Evolutionary conservation across 2,113 vertebrate species (phyloP).

Genomic region (Solenodon paradoxus): DNA sequence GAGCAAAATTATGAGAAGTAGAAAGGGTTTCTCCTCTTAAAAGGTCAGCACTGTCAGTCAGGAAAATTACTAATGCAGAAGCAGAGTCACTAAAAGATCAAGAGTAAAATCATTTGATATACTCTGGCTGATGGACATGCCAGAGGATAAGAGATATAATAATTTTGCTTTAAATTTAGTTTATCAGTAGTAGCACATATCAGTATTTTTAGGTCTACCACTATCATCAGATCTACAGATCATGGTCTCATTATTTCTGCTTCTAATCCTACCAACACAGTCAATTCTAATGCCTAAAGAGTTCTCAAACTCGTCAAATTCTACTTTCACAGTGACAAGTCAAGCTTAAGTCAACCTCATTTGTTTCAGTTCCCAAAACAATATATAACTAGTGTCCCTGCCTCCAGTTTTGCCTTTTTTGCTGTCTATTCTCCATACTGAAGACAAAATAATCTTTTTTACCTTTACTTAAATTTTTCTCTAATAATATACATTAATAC

Average conservation of each 20-base stretch:
- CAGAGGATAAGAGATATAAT: neutral
- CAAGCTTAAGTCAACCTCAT: neutral
- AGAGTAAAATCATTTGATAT: neutral
- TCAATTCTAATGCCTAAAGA: neutral
- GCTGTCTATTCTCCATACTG: neutral
- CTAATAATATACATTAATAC: neutral
- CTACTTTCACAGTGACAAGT: neutral
- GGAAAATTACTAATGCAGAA: neutral
- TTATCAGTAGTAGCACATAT: neutral
- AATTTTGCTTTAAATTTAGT: neutral
- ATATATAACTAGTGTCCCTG: neutral
- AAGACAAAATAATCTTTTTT: neutral
- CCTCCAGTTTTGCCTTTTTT: neutral
- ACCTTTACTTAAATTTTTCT: neutral
- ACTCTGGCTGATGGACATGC: neutral
- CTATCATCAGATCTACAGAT: neutral
- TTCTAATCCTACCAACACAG: neutral
- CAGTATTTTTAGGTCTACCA: neutral
- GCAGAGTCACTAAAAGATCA: neutral
- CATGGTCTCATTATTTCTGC: neutral
- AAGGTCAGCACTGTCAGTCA: neutral
- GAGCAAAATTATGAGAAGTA: neutral
- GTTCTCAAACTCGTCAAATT: neutral
- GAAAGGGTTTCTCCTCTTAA: neutral
- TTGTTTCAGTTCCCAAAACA: neutral